Evolutionary conservation across 2,113 vertebrate genomes (phyloP), one percentile per base, ranked within the genome.

Genomic region (Mustelus asterias): DNA sequence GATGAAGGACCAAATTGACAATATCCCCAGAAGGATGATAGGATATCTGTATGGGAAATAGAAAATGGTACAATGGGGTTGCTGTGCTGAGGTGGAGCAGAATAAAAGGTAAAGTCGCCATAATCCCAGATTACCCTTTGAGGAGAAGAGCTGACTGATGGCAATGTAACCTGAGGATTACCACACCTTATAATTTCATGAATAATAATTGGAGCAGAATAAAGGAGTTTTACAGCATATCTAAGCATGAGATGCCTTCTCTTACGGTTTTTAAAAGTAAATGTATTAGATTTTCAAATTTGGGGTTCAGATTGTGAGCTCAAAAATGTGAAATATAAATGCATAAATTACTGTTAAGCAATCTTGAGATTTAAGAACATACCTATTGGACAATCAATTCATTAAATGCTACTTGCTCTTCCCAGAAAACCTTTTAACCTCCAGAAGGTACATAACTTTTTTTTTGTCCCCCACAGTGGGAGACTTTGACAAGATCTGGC

Each of bases 401-500:
- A 93, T 65, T 22, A 8, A 93, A 37, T 13, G 63, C 10, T 3
- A 37, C 54, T 90, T 90, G 33, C 48, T 58, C 26, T 33, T 41
- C 92, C 41, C 22, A 13, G 41, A 22, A 48, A 11, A 48, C 13
- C 13, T 60, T 54, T 90, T 33, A 54, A 13, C 54, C 24, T 95
- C 22, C 94, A 72, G 41, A 14, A 54, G 10, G 44, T 72, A 44
- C 9, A 33, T 29, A 72, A 88, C 80, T 5, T 48, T 96, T 65
- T 63, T 88, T 29, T 33, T 76, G 26, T 96, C 97, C 96, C 96
- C 95, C 96, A 96, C 96, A 99, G 99, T 99, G 98, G 99, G 99
- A 44, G 99, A 99, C 97, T 99, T 99, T 97, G 98, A 99, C 96
- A 99, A 99, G 97, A 99, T 99, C 97, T 99, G 99, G 99, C 98